A percentile compares a stretch with the other conserved stretches of the same genome.
Evolutionary conservation across 2,888 invertebrate genomes (phyloP).

Genomic region (Sussaba pulchella): DNA sequence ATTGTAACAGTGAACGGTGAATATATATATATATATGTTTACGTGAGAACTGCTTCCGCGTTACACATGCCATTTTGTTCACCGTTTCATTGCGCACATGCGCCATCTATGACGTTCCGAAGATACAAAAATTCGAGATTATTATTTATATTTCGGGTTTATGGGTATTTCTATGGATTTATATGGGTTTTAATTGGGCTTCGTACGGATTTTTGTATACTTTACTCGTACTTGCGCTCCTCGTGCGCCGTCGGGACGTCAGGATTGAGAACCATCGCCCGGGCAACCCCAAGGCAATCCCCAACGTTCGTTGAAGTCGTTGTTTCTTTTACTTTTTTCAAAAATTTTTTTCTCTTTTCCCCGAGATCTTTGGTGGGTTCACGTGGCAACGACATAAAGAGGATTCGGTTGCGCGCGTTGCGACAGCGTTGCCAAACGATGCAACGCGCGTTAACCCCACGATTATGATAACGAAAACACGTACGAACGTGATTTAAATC

Average conservation of each 20-base stretch:
- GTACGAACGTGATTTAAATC: too few species aligned
- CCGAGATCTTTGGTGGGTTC: conserved; percentile 68
- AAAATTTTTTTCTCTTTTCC: conserved; percentile 53
- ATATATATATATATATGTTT: conserved; percentile 10
- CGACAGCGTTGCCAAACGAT: conserved; percentile 67
- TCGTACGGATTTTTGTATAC: background rate
- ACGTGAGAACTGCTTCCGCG: conserved; percentile 43
- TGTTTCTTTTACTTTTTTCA: too few species aligned
- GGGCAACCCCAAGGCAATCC: conserved; percentile 43
- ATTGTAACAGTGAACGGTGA: background rate
- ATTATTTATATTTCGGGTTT: too few species aligned
- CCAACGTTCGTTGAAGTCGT: conserved; percentile 57
- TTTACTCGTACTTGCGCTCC: too few species aligned
- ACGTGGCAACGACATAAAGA: conserved; percentile 71
- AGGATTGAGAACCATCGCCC: conserved; percentile 62
- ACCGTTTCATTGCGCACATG: conserved; percentile 38
- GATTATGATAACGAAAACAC: too few species aligned
- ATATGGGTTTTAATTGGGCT: background rate
- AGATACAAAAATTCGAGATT: too few species aligned
- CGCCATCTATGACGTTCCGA: too few species aligned
- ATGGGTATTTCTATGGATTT: background rate
- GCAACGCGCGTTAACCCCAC: too few species aligned
- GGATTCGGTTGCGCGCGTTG: conserved; percentile 65
- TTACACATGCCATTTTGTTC: conserved; percentile 49
- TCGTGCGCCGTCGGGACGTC: background rate